Evolutionary conservation across 2,888 invertebrate species (phyloP).

Genomic region (Carterocephalus palaemon): DNA sequence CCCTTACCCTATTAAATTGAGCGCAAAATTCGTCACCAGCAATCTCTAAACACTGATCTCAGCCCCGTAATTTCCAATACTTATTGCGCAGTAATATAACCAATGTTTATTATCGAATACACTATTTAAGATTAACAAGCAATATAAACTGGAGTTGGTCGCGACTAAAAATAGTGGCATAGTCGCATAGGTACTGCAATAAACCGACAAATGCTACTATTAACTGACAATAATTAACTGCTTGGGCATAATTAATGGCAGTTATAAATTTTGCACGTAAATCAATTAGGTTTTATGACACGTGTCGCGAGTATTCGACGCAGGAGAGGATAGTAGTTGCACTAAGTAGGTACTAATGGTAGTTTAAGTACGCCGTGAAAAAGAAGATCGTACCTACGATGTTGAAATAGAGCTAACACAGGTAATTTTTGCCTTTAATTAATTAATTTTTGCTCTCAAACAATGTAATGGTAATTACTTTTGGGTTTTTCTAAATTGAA

Average conservation of each 20-base stretch:
- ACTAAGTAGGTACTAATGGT: no score
- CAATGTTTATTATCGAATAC: conserved; percentile 10
- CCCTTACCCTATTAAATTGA: no score
- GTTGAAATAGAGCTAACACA: no score
- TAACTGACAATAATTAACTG: conserved; percentile 36
- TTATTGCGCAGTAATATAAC: conserved; percentile 5
- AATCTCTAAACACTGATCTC: not conserved
- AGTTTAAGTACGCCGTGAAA: no score
- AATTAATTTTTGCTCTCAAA: no score
- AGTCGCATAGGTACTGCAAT: conserved; percentile 23
- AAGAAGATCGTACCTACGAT: no score
- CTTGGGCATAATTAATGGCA: conserved; percentile 35
- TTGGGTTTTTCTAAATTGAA: no score
- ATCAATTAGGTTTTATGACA: conserved; percentile 44
- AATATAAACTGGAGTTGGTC: conserved; percentile 3
- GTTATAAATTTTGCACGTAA: conserved; percentile 40
- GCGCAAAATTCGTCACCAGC: conserved; percentile 7
- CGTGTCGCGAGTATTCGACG: conserved; percentile 24
- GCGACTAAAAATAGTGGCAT: conserved; percentile 13
- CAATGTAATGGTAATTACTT: no score
- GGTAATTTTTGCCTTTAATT: no score
- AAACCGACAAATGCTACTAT: conserved; percentile 26
- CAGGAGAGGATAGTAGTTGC: conserved; percentile 3
- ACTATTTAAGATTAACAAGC: conserved; percentile 20
- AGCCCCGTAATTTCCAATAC: conserved; percentile 4